Evolutionary conservation across 2,113 vertebrate genomes (phyloP), one percentile per base, ranked within the genome.

Genomic region (Saiga tatarica): DNA sequence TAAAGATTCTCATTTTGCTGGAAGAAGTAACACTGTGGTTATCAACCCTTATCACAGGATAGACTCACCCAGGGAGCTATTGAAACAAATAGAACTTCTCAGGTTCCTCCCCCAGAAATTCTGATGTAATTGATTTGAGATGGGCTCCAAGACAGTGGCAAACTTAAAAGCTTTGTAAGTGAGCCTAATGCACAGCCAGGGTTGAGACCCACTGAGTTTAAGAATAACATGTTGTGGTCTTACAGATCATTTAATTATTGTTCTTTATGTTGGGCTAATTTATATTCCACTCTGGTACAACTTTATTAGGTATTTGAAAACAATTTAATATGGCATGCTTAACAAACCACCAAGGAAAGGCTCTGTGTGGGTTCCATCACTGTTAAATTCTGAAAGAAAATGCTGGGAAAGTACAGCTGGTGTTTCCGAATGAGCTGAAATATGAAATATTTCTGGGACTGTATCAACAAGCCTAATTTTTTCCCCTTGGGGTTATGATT

Each of bases 391-490:
- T 93, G 92, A 91, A 89, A 96, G 90, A 87, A 89, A 96, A 60
- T 82, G 64, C 97, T 98, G 98, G 97, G 97, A 98, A 98, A 98
- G 87, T 96, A 84, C 59, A 96, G 95, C 91, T 97, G 95, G 86
- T 97, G 89, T 98, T 97, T 97, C 94, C 84, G 86, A 97, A 93
- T 39, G 53, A 97, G 83, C 98, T 95, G 79, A 95, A 97, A 96
- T 97, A 97, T 93, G 97, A 98, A 98, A 81, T 98, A 96, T 97
- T 97, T 97, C 95, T 98, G 97, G 97, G 96, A 95, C 97, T 98
- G 95, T 97, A 97, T 97, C 98, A 98, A 97, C 98, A 98, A 98
- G 98, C 96, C 97, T 98, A 85, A 96, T 98, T 98, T 94, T 93
- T 98, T 92, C 95, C 97, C 98, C 96, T 98, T 71, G 87, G 95